Evolutionary conservation across 2,888 invertebrate species (phyloP).

Genomic region (Philhelius pedissequus): DNA sequence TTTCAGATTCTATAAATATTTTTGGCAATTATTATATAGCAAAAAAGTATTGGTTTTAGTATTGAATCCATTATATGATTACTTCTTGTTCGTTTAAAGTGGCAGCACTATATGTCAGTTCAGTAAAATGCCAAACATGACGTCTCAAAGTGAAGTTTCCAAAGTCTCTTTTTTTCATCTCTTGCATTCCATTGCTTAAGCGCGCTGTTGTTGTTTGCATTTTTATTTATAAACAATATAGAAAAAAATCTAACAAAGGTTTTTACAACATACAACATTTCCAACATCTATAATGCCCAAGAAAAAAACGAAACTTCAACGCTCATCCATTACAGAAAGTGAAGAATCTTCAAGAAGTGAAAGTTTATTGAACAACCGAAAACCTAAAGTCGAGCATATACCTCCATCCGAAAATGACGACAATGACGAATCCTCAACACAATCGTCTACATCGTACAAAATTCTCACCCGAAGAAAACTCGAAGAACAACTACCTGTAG

Average conservation of each 20-base stretch:
- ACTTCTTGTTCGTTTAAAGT: no score
- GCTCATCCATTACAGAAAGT: background rate
- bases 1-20: no score
- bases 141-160: background rate
- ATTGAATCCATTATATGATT: no score
- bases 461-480: background rate
- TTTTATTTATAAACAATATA: background rate
- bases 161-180: background rate
- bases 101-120: no score
- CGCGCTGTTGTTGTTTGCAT: background rate
- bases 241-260: background rate
- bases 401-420: background rate
- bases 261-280: background rate
- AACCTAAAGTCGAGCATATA: background rate
- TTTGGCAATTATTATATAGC: no score
- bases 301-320: background rate
- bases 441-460: background rate
- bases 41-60: no score
- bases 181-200: background rate
- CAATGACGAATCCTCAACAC: background rate
- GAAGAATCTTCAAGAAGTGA: background rate
- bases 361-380: background rate
- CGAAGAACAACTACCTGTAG: conserved; percentile 3
- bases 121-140: background rate
- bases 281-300: background rate